These are phyloP conservation scores for Pygathrix nemaeus DNA, from an alignment of 2,113 vertebrate species.

Conservation along the genomic window DNA sequence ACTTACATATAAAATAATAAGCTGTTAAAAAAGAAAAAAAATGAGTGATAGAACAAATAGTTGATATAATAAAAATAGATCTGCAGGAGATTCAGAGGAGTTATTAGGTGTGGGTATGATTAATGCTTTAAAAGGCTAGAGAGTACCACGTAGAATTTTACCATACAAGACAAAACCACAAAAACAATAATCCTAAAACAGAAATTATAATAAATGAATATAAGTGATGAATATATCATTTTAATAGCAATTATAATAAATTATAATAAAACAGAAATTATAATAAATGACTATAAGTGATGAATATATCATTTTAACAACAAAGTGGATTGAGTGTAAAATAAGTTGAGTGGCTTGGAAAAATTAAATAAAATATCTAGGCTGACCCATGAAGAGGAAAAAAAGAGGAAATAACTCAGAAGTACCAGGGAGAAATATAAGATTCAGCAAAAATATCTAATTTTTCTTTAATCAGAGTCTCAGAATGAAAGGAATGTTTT, in stretches of 20 bases:
- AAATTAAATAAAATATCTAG: neutral
- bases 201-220: neutral
- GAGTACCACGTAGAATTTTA: neutral
- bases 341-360: neutral
- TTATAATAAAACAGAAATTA: neutral
- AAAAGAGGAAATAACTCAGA: neutral
- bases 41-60: neutral
- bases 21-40: neutral
- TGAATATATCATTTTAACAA: neutral
- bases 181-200: neutral
- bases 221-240: neutral
- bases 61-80: neutral
- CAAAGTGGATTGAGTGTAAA: neutral
- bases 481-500: neutral
- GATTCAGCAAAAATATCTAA: neutral
- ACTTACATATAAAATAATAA: neutral
- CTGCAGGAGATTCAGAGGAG: accelerated
- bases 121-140: neutral
- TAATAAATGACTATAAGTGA: neutral
- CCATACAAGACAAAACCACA: neutral
- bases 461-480: neutral
- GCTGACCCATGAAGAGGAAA: neutral
- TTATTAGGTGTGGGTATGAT: neutral
- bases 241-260: neutral
- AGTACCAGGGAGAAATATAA: neutral